Evolutionary conservation across 2,113 vertebrate species (phyloP), one percentile per base, ranked within the genome.

Genomic region (Oryzias javanicus): DNA sequence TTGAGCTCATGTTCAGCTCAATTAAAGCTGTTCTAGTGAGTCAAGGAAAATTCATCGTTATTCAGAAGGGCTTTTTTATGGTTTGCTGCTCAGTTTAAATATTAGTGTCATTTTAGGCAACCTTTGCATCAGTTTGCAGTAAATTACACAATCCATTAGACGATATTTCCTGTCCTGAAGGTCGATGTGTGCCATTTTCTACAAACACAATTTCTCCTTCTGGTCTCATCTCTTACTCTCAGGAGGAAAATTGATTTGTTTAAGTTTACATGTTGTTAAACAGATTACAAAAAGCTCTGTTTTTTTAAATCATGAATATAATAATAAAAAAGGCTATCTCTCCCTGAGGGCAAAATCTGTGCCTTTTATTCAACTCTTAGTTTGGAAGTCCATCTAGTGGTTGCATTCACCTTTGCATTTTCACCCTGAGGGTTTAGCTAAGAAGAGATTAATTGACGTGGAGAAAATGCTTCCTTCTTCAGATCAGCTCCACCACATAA

Each of bases 301-400:
- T 56, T 61, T 42, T 55, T 61, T 20, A 76, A 67, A 55, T 8
- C 14, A 42, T 44, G 14, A 71, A 74, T 75, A 44, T 72, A 51
- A 64, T 60, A 29, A 40, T 12, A 8, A 51, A 60, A 19, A 8
- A 47, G 20, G 57, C 67, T 59, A 15, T 66, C 14, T 65, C 53
- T 63, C 74, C 42, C 14, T 44, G 47, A 42, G 15, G 3, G 52
- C 22, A 71, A 55, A 60, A 13, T 67, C 52, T 75, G 67, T 61
- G 61, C 51, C 29, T 61, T 67, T 51, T 24, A 57, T 53, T 68
- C 67, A 61, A 44, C 29, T 65, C 67, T 72, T 68, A 62, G 64
- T 62, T 64, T 67, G 67, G 69, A 67, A 61, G 63, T 70, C 73
- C 80, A 83, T 80, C 81, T 77, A 82, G 72, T 75, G 77, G 70